Evolutionary conservation across 2,113 vertebrate genomes (phyloP).

Genomic region (Rattus rattus): DNA sequence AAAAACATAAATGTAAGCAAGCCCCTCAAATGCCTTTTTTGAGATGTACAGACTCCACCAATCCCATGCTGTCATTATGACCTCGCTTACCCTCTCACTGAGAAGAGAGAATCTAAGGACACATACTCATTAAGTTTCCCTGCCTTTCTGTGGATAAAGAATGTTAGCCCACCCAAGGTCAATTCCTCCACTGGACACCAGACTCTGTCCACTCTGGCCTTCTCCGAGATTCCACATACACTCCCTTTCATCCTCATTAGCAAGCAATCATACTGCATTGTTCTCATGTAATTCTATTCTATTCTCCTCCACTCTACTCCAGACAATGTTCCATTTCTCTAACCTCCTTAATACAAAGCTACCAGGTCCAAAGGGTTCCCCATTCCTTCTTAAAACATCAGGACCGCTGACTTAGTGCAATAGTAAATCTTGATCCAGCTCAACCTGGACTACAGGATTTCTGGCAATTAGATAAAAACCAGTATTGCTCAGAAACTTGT

Average conservation of each 20-base stretch:
- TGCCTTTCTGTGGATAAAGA: neutral
- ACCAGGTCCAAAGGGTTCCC: neutral
- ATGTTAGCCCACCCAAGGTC: neutral
- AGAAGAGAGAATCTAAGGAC: neutral
- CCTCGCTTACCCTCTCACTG: neutral
- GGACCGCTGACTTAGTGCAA: neutral
- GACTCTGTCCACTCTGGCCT: neutral
- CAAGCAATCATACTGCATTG: neutral
- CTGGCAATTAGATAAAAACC: neutral
- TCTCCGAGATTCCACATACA: neutral
- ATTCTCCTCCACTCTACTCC: rapidly evolving
- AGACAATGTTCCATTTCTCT: neutral
- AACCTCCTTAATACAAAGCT: neutral
- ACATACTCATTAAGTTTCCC: neutral
- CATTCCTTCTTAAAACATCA: neutral
- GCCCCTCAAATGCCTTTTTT: neutral
- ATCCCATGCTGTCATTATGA: neutral
- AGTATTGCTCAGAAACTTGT: neutral
- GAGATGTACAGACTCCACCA: neutral
- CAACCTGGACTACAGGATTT: neutral
- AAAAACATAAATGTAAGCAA: neutral
- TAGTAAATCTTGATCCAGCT: neutral
- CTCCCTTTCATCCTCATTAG: neutral
- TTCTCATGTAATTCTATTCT: neutral
- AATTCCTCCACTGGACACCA: neutral